Conservation (phyloP, 1,140 invertebrate genomes). For the Paraescarpia echinospica region DNA sequence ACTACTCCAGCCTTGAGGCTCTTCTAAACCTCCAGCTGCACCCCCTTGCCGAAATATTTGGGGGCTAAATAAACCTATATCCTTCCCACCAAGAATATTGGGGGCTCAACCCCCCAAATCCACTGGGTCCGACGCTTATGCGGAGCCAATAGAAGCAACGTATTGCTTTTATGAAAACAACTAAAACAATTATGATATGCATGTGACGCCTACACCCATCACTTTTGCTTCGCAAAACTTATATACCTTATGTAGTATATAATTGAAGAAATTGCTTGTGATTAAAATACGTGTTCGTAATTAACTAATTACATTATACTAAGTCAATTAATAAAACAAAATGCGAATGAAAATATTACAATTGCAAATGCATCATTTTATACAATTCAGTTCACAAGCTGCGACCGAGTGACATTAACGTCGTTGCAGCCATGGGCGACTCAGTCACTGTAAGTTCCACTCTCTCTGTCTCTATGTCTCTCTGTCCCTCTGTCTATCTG, state of each 20-base stretch:
- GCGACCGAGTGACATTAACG: slow-evolving; percentile 74
- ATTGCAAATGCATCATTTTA: not conserved
- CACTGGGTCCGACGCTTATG: no score
- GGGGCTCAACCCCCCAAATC: no score
- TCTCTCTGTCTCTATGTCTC: not conserved
- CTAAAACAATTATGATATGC: no score
- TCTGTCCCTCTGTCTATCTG: not conserved
- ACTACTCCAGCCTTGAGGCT: no score
- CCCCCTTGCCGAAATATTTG: no score
- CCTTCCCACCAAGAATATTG: no score
- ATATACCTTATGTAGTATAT: not conserved
- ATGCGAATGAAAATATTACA: not conserved
- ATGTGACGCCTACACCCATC: not conserved
- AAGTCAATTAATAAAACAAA: not conserved
- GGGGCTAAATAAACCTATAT: no score
- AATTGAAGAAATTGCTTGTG: not conserved
- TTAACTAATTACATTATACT: not conserved
- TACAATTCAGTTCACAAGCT: slow-evolving; percentile 62
- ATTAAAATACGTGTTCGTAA: not conserved
- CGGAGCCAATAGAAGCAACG: no score
- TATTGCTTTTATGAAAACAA: no score
- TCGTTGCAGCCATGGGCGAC: slow-evolving; percentile 78
- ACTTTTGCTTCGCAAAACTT: not conserved
- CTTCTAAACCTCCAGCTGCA: no score
- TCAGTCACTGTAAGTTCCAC: slow-evolving; percentile 60